Evolutionary conservation across 2,888 invertebrate species (phyloP).

Genomic region (Deroplatys truncata): DNA sequence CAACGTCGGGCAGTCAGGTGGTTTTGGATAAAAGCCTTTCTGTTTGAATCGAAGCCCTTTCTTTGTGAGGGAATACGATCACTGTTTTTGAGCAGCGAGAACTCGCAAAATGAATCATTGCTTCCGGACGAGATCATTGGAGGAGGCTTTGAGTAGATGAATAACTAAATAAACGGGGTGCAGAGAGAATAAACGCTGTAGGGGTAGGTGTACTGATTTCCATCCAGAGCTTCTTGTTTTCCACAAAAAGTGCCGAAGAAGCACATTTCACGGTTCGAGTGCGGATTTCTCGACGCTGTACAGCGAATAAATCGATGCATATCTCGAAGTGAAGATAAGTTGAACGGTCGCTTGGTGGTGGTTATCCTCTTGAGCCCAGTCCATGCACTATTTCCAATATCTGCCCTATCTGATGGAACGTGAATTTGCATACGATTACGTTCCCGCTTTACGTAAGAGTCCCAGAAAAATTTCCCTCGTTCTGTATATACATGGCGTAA

Average conservation of each 20-base stretch:
- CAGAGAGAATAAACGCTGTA: too few species aligned
- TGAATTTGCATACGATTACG: slow-evolving; percentile 13
- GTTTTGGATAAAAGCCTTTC: too few species aligned
- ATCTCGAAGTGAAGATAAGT: background rate
- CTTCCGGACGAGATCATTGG: too few species aligned
- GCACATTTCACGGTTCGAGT: background rate
- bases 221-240: background rate
- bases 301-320: background rate
- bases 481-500: background rate
- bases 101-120: too few species aligned
- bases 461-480: background rate
- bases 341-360: background rate
- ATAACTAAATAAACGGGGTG: too few species aligned
- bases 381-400: background rate
- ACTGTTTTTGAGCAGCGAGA: too few species aligned
- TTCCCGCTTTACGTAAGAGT: background rate
- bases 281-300: background rate
- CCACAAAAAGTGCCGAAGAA: background rate
- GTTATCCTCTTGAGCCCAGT: background rate
- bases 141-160: too few species aligned
- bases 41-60: too few species aligned
- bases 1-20: too few species aligned
- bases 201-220: background rate
- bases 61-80: too few species aligned
- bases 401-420: slow-evolving; percentile 6